Conservation (phyloP, 2,888 invertebrate species). For the Arge pagana region DNA sequence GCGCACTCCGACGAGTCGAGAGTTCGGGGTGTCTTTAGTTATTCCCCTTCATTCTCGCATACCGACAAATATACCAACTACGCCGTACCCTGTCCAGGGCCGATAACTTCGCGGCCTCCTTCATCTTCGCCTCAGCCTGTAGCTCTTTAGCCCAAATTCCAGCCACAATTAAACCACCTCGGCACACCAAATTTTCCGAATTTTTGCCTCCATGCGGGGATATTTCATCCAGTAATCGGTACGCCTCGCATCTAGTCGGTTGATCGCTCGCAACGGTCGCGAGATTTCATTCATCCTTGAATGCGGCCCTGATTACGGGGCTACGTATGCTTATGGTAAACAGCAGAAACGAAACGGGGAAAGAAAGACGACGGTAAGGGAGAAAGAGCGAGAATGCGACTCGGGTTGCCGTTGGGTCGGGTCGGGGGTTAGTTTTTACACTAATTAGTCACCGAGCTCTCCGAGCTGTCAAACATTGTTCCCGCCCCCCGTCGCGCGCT, state of each 20-base stretch:
- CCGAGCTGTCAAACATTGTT: conserved; percentile 53
- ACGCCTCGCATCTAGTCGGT: too few species aligned
- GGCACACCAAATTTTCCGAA: too few species aligned
- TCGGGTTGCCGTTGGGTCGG: conserved; percentile 42
- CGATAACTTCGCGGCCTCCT: too few species aligned
- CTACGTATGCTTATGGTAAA: conserved; percentile 3
- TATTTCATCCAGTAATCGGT: too few species aligned
- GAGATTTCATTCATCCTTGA: too few species aligned
- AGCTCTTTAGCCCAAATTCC: too few species aligned
- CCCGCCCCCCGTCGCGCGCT: conserved; percentile 45
- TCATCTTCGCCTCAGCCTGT: too few species aligned
- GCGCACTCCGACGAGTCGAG: conserved; percentile 13
- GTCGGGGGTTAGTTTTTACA: conserved; percentile 50
- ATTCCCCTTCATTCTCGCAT: neutral
- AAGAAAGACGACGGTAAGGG: conserved; percentile 24
- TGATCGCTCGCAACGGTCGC: too few species aligned
- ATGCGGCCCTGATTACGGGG: neutral
- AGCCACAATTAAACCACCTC: too few species aligned
- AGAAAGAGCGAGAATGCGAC: too few species aligned
- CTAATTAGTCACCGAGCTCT: conserved; percentile 56
- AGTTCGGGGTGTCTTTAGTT: conserved; percentile 10
- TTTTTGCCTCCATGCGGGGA: too few species aligned
- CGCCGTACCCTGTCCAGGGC: too few species aligned
- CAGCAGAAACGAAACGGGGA: conserved; percentile 14
- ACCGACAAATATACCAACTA: conserved; percentile 19